Evolutionary conservation across 2,888 invertebrate species (phyloP).

Genomic region (Rhimphoctona megacephalus): DNA sequence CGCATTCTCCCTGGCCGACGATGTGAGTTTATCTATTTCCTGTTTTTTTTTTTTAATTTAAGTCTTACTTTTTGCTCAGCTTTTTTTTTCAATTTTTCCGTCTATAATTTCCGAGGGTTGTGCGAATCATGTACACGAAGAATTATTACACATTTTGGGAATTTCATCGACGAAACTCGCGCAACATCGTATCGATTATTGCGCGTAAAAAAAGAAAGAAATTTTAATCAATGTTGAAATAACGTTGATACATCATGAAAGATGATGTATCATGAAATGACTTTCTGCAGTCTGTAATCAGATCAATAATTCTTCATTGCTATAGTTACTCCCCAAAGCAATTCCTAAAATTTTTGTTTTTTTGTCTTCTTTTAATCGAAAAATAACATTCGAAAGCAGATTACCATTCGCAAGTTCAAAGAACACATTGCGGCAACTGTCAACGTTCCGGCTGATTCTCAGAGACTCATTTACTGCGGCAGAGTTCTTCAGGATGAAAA

Average conservation of each 20-base stretch:
- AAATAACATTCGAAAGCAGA: conserved; percentile 85
- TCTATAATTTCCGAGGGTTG: no score
- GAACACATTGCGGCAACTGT: conserved; percentile 92
- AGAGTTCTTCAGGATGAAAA: conserved; percentile 95
- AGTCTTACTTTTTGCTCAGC: conserved; percentile 23
- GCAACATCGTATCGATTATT: conserved; percentile 21
- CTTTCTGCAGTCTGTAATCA: not conserved
- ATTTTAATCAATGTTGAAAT: conserved; percentile 4
- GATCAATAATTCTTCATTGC: conserved; percentile 21
- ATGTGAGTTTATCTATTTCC: conserved; percentile 88
- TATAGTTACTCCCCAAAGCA: conserved; percentile 2
- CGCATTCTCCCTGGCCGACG: conserved; percentile 92
- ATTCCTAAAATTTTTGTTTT: conserved; percentile 16
- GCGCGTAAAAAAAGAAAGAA: conserved; percentile 6
- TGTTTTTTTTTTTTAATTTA: conserved; percentile 18
- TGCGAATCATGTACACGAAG: not conserved
- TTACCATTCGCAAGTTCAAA: conserved; percentile 93
- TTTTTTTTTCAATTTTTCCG: conserved; percentile 11
- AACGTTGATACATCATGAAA: not conserved
- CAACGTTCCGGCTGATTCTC: conserved; percentile 92
- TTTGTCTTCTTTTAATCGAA: conserved; percentile 61
- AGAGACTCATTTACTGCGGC: conserved; percentile 97
- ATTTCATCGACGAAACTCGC: conserved; percentile 8
- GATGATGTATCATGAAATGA: not conserved
- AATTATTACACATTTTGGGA: not conserved